Percentiles rank a stretch among this genome's conserved stretches.
Evolutionary conservation across 2,113 vertebrate genomes (phyloP).

Genomic region (Hiodon alosoides): DNA sequence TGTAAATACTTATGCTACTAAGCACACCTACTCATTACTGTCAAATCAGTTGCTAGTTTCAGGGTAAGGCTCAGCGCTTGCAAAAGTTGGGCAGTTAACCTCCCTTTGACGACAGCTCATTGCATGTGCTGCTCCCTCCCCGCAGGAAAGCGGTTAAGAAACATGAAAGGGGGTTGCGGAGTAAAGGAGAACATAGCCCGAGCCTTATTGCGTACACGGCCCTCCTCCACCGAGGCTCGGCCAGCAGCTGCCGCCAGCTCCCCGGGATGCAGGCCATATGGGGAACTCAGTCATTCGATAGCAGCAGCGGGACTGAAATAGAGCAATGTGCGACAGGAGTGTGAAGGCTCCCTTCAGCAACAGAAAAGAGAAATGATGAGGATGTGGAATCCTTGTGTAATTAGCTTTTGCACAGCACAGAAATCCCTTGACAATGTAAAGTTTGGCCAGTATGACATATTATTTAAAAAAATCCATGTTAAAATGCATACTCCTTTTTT

Average conservation of each 20-base stretch:
- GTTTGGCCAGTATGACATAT: not conserved
- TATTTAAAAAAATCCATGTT: not conserved
- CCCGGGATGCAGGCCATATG: constrained; percentile 46
- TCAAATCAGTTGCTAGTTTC: constrained; percentile 20
- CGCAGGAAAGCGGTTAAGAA: not conserved
- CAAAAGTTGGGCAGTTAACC: constrained; percentile 25
- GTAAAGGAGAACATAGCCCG: not conserved
- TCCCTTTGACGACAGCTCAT: constrained; percentile 37
- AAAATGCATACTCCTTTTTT: too few relatives aligned
- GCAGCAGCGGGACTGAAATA: constrained; percentile 50
- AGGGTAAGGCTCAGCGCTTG: constrained; percentile 17
- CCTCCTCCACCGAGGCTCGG: constrained; percentile 14
- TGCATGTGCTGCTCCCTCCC: constrained; percentile 12
- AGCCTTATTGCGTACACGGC: not conserved
- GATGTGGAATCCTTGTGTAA: not conserved
- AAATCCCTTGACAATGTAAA: not conserved
- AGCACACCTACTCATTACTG: constrained; percentile 12
- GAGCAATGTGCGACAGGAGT: constrained; percentile 27
- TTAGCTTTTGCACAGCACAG: not conserved
- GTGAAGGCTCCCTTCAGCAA: constrained; percentile 1
- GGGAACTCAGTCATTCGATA: constrained; percentile 46
- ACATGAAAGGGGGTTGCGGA: not conserved
- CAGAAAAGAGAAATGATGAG: not conserved
- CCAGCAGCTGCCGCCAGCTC: constrained; percentile 45
- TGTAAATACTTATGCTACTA: not conserved